Base-by-base conservation (phyloP, 2,797 vertebrate genomes). In the Pristis pectinata region DNA sequence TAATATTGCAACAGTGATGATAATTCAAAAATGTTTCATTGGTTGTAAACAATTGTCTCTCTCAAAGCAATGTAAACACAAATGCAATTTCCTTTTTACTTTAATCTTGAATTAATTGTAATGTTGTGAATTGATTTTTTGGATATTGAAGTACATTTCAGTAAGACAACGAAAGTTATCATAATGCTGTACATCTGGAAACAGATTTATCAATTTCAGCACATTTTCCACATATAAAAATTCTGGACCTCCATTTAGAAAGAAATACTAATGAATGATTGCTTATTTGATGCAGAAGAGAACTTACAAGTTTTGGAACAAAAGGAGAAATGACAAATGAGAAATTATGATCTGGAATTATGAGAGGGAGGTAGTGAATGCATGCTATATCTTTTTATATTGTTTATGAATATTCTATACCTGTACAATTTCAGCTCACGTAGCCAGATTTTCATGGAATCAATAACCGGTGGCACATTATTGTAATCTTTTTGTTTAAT, bases 371-470 rank as follows among this genome's bases (percentile, higher is more conserved):
- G 64, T 70, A 13, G 41, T 30, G 22, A 13, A 1, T 72, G 15
- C 27, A 27, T 61, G 30, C 59, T 77, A 30, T 76, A 76, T 27
- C 37, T 59, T 72, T 44, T n/a, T 22, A 56, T 30, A 79, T 56
- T 76, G 37, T 11, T 19, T 24, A 41, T 1, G 13, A 67, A 94
- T 37, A 70, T 83, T 30, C 61, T 44, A 83, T 30, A 99, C 99
- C 99, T 98, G 97, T 98, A 99, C 95, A 99, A 97, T 96, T 98
- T 99, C 72, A 99, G 98, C 96, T 99, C 98, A 95, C 98, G 99
- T 95, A 99, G 97, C 82, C 96, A 98, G 96, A 99, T 97, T 0
- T 96, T 97, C 97, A 99, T 99, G 95, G 97, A 97, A 96, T 99
- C 99, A 95, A 99, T 97, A 95, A 99, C 97, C 94, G 99, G 99